These are phyloP conservation scores for Calameuta pallipes DNA, from an alignment of 2,888 invertebrate genomes.

Conservation along the genomic window DNA sequence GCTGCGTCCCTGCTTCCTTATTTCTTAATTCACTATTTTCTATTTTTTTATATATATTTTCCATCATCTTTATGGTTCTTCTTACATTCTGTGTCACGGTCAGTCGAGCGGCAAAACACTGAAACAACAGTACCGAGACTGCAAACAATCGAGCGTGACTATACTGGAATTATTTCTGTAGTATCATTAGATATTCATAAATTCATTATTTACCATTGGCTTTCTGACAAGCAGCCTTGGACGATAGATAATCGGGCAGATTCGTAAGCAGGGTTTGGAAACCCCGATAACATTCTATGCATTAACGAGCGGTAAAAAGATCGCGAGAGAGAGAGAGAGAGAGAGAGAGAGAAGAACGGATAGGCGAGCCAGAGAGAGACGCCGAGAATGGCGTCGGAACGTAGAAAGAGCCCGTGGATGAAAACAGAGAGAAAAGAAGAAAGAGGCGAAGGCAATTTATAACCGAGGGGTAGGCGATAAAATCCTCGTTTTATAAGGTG, in stretches of 20 bases:
- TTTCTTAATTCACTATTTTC: neutral
- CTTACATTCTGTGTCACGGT: neutral
- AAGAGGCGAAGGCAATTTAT: neutral
- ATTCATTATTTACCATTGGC: neutral
- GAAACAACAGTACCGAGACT: neutral
- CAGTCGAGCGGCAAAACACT: neutral
- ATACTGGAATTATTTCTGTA: neutral
- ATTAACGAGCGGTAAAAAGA: neutral
- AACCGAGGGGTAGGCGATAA: conserved; percentile 16
- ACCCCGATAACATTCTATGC: neutral
- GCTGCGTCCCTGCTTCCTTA: neutral
- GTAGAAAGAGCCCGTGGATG: neutral
- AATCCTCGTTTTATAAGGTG: conserved; percentile 24
- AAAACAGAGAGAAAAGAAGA: conserved; percentile 2
- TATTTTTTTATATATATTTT: neutral
- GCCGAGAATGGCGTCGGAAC: neutral
- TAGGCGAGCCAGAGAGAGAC: neutral
- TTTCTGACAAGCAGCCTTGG: neutral
- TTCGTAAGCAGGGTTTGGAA: neutral
- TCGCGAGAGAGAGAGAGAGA: neutral
- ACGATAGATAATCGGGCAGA: neutral
- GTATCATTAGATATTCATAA: neutral
- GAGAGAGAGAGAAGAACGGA: neutral
- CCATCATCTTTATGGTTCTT: neutral
- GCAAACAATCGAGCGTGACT: neutral